phyloP scores from a whole-genome alignment of 2,113 vertebrate genomes.

The Ahaetulla prasina region DNA sequence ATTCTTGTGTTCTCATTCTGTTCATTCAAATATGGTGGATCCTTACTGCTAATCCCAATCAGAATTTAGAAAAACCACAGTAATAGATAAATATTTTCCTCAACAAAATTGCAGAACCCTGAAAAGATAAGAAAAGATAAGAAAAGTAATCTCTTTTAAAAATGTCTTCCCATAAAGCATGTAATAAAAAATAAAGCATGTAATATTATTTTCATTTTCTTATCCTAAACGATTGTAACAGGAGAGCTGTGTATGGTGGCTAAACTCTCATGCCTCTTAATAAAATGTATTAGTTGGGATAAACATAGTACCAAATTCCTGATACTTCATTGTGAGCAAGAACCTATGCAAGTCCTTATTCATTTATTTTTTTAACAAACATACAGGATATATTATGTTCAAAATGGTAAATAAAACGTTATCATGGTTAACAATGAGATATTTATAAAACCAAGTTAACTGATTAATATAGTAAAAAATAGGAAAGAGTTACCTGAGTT shows the following conservation, averaged over 20 bases:
- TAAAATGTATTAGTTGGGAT: background rate
- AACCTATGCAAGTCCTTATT: background rate
- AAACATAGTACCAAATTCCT: background rate
- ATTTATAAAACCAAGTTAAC: background rate
- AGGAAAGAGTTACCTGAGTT: background rate
- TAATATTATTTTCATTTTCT: background rate
- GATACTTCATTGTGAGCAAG: background rate
- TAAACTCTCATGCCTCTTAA: background rate
- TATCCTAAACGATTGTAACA: background rate
- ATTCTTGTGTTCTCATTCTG: too few species aligned
- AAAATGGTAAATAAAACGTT: background rate
- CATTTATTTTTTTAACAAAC: background rate
- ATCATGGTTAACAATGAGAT: background rate
- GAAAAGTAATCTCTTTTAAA: slow-evolving; percentile 23
- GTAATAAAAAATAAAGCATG: background rate
- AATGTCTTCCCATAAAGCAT: background rate
- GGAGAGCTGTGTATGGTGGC: background rate
- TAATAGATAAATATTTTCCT: too few species aligned
- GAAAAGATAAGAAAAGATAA: background rate
- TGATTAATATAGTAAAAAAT: background rate
- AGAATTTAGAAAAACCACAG: too few species aligned
- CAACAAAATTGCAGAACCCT: too few species aligned
- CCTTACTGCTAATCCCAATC: too few species aligned
- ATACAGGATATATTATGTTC: too few species aligned
- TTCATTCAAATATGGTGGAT: too few species aligned